Evolutionary conservation across 2,113 vertebrate species (phyloP).

Genomic region (Rhinolophus ferrumequinum): DNA sequence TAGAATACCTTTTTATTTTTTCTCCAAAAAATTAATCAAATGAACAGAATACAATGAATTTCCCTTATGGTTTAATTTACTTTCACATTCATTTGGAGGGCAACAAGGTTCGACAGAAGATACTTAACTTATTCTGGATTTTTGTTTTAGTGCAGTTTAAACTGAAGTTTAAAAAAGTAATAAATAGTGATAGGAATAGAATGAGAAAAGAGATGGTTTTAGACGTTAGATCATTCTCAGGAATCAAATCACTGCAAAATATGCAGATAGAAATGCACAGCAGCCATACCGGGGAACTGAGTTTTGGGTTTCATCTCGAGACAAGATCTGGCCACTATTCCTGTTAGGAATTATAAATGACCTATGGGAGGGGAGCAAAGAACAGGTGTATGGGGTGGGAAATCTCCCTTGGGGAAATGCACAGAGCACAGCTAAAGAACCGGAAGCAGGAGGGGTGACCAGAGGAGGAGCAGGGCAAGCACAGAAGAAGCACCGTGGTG

Average conservation of each 20-base stretch:
- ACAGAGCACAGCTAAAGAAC: not conserved
- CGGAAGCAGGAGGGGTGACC: not conserved
- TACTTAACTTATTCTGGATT: not conserved
- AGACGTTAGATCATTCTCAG: not conserved
- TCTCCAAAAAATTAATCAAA: not conserved
- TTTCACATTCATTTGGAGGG: constrained; percentile 43
- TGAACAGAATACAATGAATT: not conserved
- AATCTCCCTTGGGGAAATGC: not conserved
- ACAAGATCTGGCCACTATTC: not conserved
- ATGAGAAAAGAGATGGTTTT: not conserved
- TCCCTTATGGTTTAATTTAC: constrained; percentile 3
- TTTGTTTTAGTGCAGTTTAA: constrained; percentile 40
- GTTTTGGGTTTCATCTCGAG: not conserved
- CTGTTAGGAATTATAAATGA: not conserved
- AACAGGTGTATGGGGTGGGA: fast-evolving
- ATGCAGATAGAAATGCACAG: not conserved
- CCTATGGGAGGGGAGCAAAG: not conserved
- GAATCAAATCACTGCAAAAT: not conserved
- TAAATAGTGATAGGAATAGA: not conserved
- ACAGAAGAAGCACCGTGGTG: not conserved
- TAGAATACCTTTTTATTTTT: not conserved
- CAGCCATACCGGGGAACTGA: fast-evolving
- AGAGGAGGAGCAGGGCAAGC: not conserved
- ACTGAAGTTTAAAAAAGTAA: not conserved
- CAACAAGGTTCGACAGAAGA: not conserved